Evolutionary conservation across 2,113 vertebrate genomes (phyloP), one percentile per base, ranked within the genome.

Genomic region (Gopherus evgoodei): DNA sequence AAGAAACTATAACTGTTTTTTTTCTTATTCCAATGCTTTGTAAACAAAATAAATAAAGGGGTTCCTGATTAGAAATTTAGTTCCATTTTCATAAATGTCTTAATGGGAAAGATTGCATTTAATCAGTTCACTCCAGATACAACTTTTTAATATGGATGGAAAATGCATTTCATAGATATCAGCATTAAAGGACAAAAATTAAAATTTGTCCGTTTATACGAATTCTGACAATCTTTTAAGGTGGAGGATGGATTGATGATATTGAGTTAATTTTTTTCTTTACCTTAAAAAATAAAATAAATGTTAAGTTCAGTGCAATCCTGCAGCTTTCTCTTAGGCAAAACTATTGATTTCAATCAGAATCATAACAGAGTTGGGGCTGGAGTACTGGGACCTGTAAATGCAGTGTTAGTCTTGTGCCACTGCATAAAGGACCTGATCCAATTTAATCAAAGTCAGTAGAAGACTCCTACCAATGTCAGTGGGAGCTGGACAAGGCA

Each of bases 1-100:
- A 83, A 72, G 3, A 2, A 75, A 81, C 21, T 35, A 81, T 29
- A 62, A 27, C 11, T 35, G 86, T 87, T 17, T n/a, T 8, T 8
- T 11, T 2, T 0, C 3, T 1, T 5, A 31, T 1, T 1, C 5
- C 3, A 13, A 76, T 21, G 1, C 1, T 87, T 92, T 31, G 35
- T 62, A 75, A 84, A 53, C 13, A 42, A 82, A 69, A 49, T 10
- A 47, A 84, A 4, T 38, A 22, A 35, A 8, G 1, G 3, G 2
- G 13, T 5, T n/a, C 27, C 21, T 35, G 44, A 4, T 86, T 29
- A 47, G 3, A 16, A 76, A 65, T 76, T 82, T 38, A 21, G 5
- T 57, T 90, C 4, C 4, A 2, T 42, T 88, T 92, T 69, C 3
- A 42, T 29, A 81, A 83, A 54, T 54, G 7, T 62, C 69, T 95